Evolutionary conservation across 1,140 invertebrate species (phyloP).

Genomic region (Matsumurasca onukii): DNA sequence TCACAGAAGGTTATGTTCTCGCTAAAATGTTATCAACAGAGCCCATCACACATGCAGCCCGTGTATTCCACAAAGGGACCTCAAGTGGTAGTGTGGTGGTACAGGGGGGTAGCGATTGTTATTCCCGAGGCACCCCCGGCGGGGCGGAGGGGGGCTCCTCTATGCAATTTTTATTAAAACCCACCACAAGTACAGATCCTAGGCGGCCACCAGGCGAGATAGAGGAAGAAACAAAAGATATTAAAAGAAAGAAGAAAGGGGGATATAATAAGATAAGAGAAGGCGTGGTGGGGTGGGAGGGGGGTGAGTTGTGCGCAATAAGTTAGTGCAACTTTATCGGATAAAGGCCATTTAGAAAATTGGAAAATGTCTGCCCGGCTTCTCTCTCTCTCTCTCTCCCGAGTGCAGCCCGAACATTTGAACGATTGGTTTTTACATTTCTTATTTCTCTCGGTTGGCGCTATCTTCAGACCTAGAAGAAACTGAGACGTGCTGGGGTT

Average conservation of each 20-base stretch:
- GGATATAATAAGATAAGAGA: slow-evolving; percentile 29
- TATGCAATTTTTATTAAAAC: slow-evolving; percentile 26
- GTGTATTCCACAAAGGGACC: no score
- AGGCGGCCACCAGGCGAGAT: background rate
- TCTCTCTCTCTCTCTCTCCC: background rate
- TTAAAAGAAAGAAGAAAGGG: slow-evolving; percentile 25
- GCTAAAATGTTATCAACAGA: no score
- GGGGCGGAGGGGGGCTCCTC: no score
- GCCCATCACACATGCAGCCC: no score
- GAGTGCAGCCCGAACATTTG: slow-evolving; percentile 9
- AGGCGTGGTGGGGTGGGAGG: slow-evolving; percentile 1
- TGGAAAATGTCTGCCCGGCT: slow-evolving; percentile 32
- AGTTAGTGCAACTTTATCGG: slow-evolving; percentile 32
- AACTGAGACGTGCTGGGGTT: no score
- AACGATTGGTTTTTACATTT: slow-evolving; percentile 30
- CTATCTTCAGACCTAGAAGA: no score
- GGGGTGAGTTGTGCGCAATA: slow-evolving; percentile 24
- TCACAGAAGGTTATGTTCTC: no score
- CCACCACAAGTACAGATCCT: slow-evolving; percentile 8
- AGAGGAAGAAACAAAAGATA: slow-evolving; percentile 22
- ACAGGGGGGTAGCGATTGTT: no score
- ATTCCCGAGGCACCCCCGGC: no score
- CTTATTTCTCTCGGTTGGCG: background rate
- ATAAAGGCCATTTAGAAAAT: slow-evolving; percentile 35
- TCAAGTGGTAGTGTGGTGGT: no score